A percentile compares a stretch with the other conserved stretches of the same genome.
These are phyloP conservation scores for Spermophilus dauricus DNA, from an alignment of 2,113 vertebrate species.

Conservation along the genomic window DNA sequence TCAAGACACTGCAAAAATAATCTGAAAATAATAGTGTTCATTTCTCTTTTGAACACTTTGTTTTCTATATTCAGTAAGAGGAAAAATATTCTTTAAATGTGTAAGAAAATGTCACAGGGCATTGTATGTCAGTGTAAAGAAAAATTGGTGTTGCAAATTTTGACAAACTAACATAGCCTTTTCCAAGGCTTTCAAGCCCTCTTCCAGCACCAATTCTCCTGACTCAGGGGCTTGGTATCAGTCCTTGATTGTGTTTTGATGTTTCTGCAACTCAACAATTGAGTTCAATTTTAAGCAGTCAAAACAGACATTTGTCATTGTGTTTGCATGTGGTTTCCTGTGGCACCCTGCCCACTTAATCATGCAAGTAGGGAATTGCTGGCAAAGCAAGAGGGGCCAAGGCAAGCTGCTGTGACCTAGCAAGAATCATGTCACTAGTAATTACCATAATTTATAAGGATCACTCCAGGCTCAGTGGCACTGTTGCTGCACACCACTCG, in stretches of 20 bases:
- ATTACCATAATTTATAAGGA: conserved; percentile 95
- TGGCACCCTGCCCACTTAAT: conserved; percentile 88
- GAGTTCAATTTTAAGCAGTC: conserved; percentile 94
- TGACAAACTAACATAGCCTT: conserved; percentile 48
- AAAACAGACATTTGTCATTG: conserved; percentile 96
- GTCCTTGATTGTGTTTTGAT: conserved; percentile 97
- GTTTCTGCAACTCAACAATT: conserved; percentile 93
- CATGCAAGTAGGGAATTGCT: conserved; percentile 86
- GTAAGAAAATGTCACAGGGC: background rate
- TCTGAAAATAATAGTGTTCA: background rate
- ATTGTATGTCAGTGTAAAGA: background rate
- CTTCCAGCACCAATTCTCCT: conserved; percentile 85
- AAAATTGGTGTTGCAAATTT: conserved; percentile 65
- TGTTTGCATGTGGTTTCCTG: conserved; percentile 88
- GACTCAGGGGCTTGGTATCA: conserved; percentile 92
- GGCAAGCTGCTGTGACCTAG: conserved; percentile 87
- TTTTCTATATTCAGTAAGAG: background rate
- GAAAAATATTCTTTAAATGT: conserved; percentile 18
- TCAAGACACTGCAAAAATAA: background rate
- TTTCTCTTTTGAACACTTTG: background rate
- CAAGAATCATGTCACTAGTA: conserved; percentile 92
- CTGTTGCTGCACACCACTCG: conserved; percentile 85
- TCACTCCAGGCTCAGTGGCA: conserved; percentile 90
- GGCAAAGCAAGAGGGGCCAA: conserved; percentile 82
- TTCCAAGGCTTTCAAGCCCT: conserved; percentile 77